Conservation (phyloP, 2,888 invertebrate species). For the Drosophila trichaetosa region DNA sequence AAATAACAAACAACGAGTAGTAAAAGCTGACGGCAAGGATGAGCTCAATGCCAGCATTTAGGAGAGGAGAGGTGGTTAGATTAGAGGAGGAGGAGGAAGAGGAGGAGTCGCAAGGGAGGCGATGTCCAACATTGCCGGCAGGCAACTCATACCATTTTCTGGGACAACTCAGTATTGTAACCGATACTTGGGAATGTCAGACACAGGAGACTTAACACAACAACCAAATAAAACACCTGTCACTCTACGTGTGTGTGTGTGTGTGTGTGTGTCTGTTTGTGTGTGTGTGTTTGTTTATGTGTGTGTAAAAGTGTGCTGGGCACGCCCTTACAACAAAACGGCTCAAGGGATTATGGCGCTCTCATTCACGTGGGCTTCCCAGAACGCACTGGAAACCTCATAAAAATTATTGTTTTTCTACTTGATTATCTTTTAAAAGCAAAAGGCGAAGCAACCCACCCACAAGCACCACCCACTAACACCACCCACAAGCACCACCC, state of each 20-base stretch:
- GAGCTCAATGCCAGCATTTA: conserved; percentile 6
- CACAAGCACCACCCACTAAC: neutral
- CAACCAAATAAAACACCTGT: conserved; percentile 37
- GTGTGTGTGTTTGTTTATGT: neutral
- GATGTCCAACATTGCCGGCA: conserved; percentile 19
- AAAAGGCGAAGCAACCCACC: conserved; percentile 8
- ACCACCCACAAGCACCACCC: neutral
- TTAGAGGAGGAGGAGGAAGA: too few relatives aligned
- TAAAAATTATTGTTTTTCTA: conserved; percentile 83
- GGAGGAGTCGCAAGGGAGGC: neutral
- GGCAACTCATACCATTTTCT: conserved; percentile 48
- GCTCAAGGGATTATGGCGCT: conserved; percentile 73
- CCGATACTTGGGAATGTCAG: conserved; percentile 77
- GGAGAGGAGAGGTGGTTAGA: neutral
- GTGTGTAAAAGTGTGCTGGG: neutral
- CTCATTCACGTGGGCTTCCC: conserved; percentile 43
- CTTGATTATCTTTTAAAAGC: conserved; percentile 79
- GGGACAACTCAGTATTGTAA: conserved; percentile 61
- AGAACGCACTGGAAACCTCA: conserved; percentile 70
- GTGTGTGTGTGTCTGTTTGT: conserved; percentile 8
- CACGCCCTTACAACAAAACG: conserved; percentile 60
- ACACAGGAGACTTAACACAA: conserved; percentile 43
- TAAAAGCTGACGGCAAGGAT: conserved; percentile 30
- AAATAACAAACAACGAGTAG: conserved; percentile 17
- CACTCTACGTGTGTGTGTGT: neutral